A percentile compares a stretch with the other conserved stretches of the same genome.
Conservation (phyloP, 2,113 vertebrate genomes). For the Grallaria varia region DNA sequence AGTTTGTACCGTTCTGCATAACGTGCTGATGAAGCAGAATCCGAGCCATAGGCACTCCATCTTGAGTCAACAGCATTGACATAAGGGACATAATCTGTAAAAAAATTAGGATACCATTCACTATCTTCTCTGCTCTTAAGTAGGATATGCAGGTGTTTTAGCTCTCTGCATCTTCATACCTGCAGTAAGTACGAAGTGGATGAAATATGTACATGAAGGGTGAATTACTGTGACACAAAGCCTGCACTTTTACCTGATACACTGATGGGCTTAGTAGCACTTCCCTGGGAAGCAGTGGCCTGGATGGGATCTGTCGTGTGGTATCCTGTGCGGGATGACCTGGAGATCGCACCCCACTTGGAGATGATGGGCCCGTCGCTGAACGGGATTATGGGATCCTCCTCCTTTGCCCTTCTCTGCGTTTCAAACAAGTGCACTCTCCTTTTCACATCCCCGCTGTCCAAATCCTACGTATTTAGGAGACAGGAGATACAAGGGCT, state of each 20-base stretch:
- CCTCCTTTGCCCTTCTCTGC: slow-evolving; percentile 88
- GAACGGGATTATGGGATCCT: slow-evolving; percentile 97
- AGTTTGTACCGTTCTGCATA: slow-evolving; percentile 83
- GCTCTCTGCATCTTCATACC: not conserved
- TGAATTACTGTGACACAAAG: not conserved
- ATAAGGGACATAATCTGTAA: slow-evolving; percentile 87
- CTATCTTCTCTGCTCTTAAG: not conserved
- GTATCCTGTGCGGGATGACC: slow-evolving; percentile 90
- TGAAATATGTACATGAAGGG: not conserved
- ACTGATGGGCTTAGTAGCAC: slow-evolving; percentile 89
- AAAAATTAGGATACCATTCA: not conserved
- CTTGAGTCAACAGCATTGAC: slow-evolving; percentile 88
- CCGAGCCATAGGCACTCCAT: slow-evolving; percentile 88
- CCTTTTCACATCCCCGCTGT: slow-evolving; percentile 82
- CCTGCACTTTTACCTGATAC: slow-evolving; percentile 82
- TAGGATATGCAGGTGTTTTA: not conserved
- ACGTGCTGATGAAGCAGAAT: slow-evolving; percentile 84
- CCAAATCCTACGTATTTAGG: slow-evolving; percentile 75
- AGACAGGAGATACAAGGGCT: not conserved
- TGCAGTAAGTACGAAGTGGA: not conserved
- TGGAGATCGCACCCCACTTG: slow-evolving; percentile 96
- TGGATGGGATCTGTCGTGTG: slow-evolving; percentile 93
- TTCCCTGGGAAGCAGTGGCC: slow-evolving; percentile 92
- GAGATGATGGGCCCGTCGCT: slow-evolving; percentile 95
- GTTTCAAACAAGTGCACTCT: slow-evolving; percentile 88